A percentile compares a stretch with the other conserved stretches of the same genome.
Conservation (phyloP, 2,113 vertebrate genomes). For the Garra rufa region DNA sequence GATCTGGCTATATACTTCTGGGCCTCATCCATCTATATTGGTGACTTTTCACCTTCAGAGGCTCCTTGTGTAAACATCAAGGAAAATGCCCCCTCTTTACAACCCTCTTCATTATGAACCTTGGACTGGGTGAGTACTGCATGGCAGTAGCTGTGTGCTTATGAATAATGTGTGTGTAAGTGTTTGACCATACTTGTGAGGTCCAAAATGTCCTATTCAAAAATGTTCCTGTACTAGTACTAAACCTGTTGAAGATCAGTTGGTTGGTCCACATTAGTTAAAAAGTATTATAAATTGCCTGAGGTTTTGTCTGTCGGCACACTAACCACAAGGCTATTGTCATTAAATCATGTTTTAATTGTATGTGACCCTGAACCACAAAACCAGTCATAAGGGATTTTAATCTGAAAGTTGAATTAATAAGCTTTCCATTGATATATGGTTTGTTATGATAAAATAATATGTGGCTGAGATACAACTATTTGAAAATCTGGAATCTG, state of each 20-base stretch:
- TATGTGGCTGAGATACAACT: no score
- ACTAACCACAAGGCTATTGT: no score
- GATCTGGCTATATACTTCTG: neutral
- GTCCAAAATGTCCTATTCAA: neutral
- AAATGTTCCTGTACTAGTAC: neutral
- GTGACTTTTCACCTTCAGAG: conserved; percentile 35
- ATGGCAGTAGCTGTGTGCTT: neutral
- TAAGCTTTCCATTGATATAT: no score
- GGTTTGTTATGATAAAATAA: no score
- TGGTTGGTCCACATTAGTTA: neutral
- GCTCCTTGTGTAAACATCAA: conserved; percentile 38
- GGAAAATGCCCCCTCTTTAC: neutral
- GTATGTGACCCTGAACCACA: no score
- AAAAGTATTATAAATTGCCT: neutral
- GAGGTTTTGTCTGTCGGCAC: no score
- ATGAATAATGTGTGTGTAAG: neutral
- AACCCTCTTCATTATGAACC: neutral
- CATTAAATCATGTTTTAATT: no score
- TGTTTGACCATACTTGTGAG: neutral
- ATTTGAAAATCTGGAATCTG: no score
- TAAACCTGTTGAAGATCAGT: neutral
- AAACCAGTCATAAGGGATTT: no score
- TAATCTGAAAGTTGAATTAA: no score
- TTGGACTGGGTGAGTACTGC: conserved; percentile 23
- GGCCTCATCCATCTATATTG: conserved; percentile 23